A percentile compares a stretch with the other conserved stretches of the same genome.
Conservation (phyloP, 2,888 invertebrate genomes). For the Cynaeus angustus region DNA sequence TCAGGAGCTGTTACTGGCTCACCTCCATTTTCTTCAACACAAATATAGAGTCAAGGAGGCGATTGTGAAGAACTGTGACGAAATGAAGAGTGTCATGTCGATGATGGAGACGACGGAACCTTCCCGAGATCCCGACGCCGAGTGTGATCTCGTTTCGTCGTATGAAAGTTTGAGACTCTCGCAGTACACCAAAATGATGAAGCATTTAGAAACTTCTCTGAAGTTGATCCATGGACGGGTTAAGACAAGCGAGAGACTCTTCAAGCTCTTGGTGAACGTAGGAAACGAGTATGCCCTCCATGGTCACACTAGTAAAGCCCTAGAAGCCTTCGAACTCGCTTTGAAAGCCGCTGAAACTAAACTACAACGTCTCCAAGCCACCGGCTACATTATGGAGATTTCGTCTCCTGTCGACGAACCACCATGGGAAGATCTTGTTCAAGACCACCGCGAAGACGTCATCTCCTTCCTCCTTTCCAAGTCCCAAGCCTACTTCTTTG, state of each 20-base stretch:
- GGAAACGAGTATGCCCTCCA: slow-evolving; percentile 39
- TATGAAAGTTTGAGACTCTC: slow-evolving; percentile 33
- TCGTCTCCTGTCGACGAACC: background rate
- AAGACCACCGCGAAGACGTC: background rate
- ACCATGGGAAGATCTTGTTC: background rate
- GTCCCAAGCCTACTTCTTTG: slow-evolving; percentile 16
- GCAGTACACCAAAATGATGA: slow-evolving; percentile 23
- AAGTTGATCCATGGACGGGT: slow-evolving; percentile 3
- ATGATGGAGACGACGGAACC: background rate
- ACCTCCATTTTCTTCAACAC: slow-evolving; percentile 40
- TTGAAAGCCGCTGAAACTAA: slow-evolving; percentile 17
- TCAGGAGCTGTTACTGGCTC: slow-evolving; percentile 11
- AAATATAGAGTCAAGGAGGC: slow-evolving; percentile 29
- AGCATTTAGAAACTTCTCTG: slow-evolving; percentile 32
- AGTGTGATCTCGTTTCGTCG: slow-evolving; percentile 44
- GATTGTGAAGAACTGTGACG: slow-evolving; percentile 18
- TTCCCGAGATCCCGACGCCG: slow-evolving; percentile 7
- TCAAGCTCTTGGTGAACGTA: slow-evolving; percentile 16
- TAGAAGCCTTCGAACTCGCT: slow-evolving; percentile 23
- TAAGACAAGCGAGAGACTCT: background rate
- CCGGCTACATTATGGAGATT: slow-evolving; percentile 25
- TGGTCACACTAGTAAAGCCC: background rate
- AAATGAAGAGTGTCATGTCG: slow-evolving; percentile 35
- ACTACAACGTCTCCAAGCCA: slow-evolving; percentile 2
- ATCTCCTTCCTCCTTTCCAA: slow-evolving; percentile 36